Evolutionary conservation across 2,888 invertebrate species (phyloP), one percentile per base, ranked within the genome.

Genomic region (Pristionchus entomophagus): DNA sequence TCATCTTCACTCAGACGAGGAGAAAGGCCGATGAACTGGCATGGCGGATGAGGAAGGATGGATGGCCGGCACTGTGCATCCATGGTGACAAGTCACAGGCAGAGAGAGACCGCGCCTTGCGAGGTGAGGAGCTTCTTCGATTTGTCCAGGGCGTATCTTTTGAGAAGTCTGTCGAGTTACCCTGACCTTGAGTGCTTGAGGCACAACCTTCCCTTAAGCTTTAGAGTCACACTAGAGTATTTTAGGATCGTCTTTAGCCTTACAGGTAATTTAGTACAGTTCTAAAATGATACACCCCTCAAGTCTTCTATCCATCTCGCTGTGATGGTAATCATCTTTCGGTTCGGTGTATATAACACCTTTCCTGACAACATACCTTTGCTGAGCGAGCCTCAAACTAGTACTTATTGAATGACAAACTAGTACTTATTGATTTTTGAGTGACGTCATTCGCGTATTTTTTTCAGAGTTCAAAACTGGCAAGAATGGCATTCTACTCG

Each of bases 1-100:
- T 99, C 90, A 96, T 99, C 87, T 99, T 99, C 94, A 97, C 97
- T n/a, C 98, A 98, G 94, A 99, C 98, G 0, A 99, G 99, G 95
- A 96, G 97, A 93, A 97, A 97, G 95, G 98, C 97, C 87, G 97
- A 97, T 93, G 96, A 96, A 90, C 96, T 99, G 85, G 96, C 97
- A 6, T 95, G 96, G 89, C 95, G 96, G 87, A 96, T 99, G 91
- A 95, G 96, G 88, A 96, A 96, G 87, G 97, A 97, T 93, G 97
- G 95, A 17, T 95, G 94, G 94, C 95, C 94, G 62, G 95, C 94
- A 6, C 92, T 94, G 88, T 94, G 94, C 90, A 98, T 98, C 95
- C 98, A 98, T 93, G 98, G 98, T 86, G 98, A 98, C 94, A 98
- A 98, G 94, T 96, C 97, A 51, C 98, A 98, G 94, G 96, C 96